phyloP scores from a whole-genome alignment of 2,797 vertebrate species.

The Sebastes diaconus region DNA sequence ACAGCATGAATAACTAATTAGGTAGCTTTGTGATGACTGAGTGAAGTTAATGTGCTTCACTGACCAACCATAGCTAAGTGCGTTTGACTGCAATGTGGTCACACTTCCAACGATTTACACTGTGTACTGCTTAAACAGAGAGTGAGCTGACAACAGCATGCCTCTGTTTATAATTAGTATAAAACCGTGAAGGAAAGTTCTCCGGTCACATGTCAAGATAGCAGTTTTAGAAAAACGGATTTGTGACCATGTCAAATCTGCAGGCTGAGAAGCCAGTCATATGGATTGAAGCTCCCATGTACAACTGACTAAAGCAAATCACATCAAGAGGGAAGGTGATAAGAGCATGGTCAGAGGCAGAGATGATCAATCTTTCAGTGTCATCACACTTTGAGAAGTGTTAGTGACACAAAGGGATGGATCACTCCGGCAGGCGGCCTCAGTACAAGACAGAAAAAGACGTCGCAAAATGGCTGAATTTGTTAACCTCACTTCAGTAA shows the following conservation, averaged over 20 bases:
- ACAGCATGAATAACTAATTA: constrained; percentile 31
- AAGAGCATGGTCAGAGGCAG: neutral
- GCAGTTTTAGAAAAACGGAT: neutral
- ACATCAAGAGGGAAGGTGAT: neutral
- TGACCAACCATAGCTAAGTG: constrained; percentile 19
- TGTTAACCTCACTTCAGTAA: neutral
- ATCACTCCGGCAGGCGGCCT: neutral
- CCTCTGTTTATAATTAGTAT: neutral
- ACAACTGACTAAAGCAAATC: neutral
- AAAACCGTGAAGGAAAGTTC: neutral
- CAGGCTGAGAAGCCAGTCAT: neutral
- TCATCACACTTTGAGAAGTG: neutral
- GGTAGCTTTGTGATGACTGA: neutral
- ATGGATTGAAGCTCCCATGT: neutral
- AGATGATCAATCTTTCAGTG: neutral
- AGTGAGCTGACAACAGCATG: neutral
- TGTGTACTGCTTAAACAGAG: neutral
- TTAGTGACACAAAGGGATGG: neutral
- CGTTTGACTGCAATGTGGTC: constrained; percentile 2
- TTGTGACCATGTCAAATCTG: neutral
- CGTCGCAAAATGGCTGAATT: constrained; percentile 1
- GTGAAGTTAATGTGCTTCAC: constrained; percentile 26
- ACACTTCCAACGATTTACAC: constrained; percentile 2
- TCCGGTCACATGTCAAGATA: neutral
- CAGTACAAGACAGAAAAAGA: neutral